phyloP scores from a whole-genome alignment of 1,140 invertebrate genomes.

The Dufourea novaeangliae region DNA sequence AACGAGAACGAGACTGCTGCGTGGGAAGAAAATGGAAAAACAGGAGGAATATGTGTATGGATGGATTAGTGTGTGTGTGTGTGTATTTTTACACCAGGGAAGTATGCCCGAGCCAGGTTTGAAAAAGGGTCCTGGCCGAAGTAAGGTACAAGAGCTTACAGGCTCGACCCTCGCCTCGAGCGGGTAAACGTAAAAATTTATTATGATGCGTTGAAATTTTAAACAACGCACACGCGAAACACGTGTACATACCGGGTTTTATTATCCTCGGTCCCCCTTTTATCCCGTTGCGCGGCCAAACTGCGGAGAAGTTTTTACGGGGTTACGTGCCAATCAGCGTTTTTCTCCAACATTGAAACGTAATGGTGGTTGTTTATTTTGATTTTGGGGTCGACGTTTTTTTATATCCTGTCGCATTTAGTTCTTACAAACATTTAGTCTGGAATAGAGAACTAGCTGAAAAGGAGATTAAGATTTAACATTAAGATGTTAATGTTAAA shows the following conservation, averaged over 20 bases:
- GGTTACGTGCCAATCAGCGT: background rate
- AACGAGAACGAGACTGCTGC: slow-evolving; percentile 25
- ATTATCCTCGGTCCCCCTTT: background rate
- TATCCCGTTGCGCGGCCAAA: background rate
- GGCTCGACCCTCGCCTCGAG: background rate
- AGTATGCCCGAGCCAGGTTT: background rate
- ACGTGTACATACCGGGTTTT: slow-evolving; percentile 1
- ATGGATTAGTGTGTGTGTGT: background rate
- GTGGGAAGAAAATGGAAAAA: slow-evolving; percentile 21
- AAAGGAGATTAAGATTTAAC: too few species aligned
- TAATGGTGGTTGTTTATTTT: slow-evolving; percentile 5
- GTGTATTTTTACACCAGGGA: background rate
- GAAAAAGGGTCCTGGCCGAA: too few species aligned
- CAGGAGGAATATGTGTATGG: background rate
- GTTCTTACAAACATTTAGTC: background rate
- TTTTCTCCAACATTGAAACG: background rate
- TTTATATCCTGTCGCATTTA: background rate
- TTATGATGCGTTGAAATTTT: slow-evolving; percentile 25
- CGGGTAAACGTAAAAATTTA: slow-evolving; percentile 23
- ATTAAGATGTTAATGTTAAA: too few species aligned
- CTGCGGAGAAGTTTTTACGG: background rate
- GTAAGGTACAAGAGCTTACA: too few species aligned
- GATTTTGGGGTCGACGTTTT: background rate
- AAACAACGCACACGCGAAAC: background rate
- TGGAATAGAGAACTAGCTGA: too few species aligned